Conservation (phyloP, 2,113 vertebrate genomes). For the Bettongia penicillata region DNA sequence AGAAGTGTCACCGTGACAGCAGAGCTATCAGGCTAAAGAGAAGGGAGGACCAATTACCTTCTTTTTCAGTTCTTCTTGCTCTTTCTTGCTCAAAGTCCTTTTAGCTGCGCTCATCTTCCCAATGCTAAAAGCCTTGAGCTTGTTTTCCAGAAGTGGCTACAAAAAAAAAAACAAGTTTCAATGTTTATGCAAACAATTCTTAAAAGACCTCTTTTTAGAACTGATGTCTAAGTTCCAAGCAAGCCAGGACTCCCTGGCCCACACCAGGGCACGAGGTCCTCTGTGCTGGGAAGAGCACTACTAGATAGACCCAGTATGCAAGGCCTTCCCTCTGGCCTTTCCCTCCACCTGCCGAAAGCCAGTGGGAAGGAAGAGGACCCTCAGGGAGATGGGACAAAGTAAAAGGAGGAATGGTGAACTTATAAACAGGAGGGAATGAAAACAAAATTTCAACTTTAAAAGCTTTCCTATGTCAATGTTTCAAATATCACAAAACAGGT, state of each 20-base stretch:
- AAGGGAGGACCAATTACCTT: constrained; percentile 86
- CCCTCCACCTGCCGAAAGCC: background rate
- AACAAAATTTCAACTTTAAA: background rate
- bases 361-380: background rate
- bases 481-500: background rate
- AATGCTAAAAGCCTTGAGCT: constrained; percentile 97
- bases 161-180: constrained; percentile 57
- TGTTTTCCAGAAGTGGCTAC: constrained; percentile 95
- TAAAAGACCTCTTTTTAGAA: constrained; percentile 51
- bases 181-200: constrained; percentile 52
- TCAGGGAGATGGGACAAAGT: background rate
- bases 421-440: background rate
- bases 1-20: background rate
- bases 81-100: constrained; percentile 97
- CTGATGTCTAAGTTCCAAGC: background rate
- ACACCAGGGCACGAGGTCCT: background rate
- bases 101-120: constrained; percentile 98
- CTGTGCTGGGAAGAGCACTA: background rate
- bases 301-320: no score
- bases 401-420: background rate
- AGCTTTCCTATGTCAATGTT: background rate
- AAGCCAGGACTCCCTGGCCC: background rate
- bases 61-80: constrained; percentile 98
- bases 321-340: background rate
- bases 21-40: background rate